Evolutionary conservation across 2,113 vertebrate genomes (phyloP).

Genomic region (Corvus moneduloides): DNA sequence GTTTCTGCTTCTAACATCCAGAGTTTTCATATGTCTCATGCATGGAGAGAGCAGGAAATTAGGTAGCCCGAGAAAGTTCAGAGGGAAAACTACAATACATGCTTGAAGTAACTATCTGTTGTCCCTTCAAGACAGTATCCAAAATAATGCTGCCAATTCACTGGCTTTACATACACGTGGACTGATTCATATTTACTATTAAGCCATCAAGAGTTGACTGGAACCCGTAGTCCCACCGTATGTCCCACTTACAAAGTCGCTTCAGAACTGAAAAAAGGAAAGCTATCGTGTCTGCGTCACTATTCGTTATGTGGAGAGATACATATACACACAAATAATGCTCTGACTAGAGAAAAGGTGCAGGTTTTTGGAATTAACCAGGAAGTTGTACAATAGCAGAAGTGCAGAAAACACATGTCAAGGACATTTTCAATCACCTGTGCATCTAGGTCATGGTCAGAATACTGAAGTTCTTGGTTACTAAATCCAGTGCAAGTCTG

Average conservation of each 20-base stretch:
- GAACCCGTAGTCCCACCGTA: background rate
- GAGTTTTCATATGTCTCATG: background rate
- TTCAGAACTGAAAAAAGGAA: background rate
- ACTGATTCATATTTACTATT: background rate
- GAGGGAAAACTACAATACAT: background rate
- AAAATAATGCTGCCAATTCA: background rate
- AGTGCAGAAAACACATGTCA: background rate
- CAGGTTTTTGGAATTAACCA: background rate
- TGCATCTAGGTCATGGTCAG: background rate
- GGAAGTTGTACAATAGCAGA: background rate
- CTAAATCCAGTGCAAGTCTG: background rate
- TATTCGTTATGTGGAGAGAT: background rate
- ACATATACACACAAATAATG: background rate
- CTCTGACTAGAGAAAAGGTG: background rate
- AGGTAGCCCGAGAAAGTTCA: background rate
- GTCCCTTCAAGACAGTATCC: background rate
- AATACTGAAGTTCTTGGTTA: background rate
- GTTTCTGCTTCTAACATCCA: background rate
- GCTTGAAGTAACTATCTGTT: background rate
- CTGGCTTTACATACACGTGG: background rate
- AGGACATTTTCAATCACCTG: background rate
- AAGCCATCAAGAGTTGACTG: background rate
- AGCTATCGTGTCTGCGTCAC: background rate
- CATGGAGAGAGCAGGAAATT: background rate
- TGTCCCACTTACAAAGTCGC: background rate